Evolutionary conservation across 2,113 vertebrate genomes (phyloP), one percentile per base, ranked within the genome.

Genomic region (Myotis brandtii): DNA sequence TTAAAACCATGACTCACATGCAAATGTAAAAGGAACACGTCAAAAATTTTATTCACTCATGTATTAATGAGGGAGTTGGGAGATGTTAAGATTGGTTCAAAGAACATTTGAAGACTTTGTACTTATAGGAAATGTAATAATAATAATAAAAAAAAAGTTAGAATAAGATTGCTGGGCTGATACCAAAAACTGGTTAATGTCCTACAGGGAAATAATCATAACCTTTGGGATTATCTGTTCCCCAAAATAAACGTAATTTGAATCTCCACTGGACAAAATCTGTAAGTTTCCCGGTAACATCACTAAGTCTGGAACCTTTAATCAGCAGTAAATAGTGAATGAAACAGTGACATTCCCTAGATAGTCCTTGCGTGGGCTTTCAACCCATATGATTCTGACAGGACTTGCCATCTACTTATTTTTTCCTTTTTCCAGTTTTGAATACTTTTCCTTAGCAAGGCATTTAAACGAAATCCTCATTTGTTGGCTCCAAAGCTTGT

Each of bases 1-100:
- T 76, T 86, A 94, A 91, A 95, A 86, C 79, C 66, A 77, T 67
- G 80, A 87, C n/a, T 97, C 64, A 76, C 40, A 77, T 75, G 52
- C 64, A 93, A 86, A 69, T 88, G 21, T 66, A 56, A 93, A 91
- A 67, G 50, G 62, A 97, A 92, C 72, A 80, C 30, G 40, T 67
- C 56, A 73, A 82, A 72, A 50, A 79, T 88, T 82, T 69, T 88
- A 89, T 70, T 87, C 34, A 94, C 14, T 82, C 54, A 16, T 50
- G 95, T 81, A 62, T 66, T 91, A 86, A 70, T 59, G 50, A 94
- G 32, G 16, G 40, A 54, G 69, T 79, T 25, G 54, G 77, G 67
- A 76, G 27, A 84, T 72, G 79, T 77, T 85, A 89, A 92, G 56
- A 81, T 25, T 84, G 50, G 14, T 70, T 92, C 86, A 67, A 89